These are phyloP conservation scores for Spatulosminthurus flaviceps DNA, from an alignment of 2,888 invertebrate genomes.

Conservation along the genomic window DNA sequence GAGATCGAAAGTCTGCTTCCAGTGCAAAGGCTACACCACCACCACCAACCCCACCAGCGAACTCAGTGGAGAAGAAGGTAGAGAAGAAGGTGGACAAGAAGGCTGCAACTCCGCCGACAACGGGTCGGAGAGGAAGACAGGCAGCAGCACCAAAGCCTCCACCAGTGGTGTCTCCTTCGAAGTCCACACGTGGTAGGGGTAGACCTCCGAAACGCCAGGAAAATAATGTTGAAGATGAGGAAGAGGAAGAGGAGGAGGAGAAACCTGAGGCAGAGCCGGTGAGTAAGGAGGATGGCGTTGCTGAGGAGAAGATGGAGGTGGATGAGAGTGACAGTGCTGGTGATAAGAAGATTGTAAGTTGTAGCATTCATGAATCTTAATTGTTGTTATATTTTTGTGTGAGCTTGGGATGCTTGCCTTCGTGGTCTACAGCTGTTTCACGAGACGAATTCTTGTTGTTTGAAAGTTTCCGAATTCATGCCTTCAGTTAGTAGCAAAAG, in stretches of 20 bases:
- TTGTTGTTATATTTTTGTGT: neutral
- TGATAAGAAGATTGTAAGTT: slow-evolving; percentile 30
- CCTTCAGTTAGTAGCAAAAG: no score
- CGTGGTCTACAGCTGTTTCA: no score
- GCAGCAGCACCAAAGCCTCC: slow-evolving; percentile 23
- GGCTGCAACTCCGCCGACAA: slow-evolving; percentile 11
- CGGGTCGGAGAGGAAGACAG: slow-evolving; percentile 39
- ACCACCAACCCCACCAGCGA: slow-evolving; percentile 32
- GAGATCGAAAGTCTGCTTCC: slow-evolving; percentile 57
- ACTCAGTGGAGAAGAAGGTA: slow-evolving; percentile 26
- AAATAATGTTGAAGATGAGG: slow-evolving; percentile 47
- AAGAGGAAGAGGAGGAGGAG: slow-evolving; percentile 48
- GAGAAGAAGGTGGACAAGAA: slow-evolving; percentile 24
- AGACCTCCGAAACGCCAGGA: slow-evolving; percentile 55
- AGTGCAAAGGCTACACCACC: slow-evolving; percentile 54
- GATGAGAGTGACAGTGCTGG: slow-evolving; percentile 28
- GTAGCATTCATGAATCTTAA: neutral
- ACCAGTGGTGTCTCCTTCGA: slow-evolving; percentile 41
- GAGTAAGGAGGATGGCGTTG: slow-evolving; percentile 41
- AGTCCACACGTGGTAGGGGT: slow-evolving; percentile 45
- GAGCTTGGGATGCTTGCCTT: no score
- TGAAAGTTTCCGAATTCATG: no score
- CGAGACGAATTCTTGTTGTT: neutral
- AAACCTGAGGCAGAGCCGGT: slow-evolving; percentile 50
- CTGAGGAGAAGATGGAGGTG: slow-evolving; percentile 36